A percentile compares a stretch with the other conserved stretches of the same genome.
phyloP scores from a whole-genome alignment of 2,113 vertebrate genomes.

The Bubo bubo region DNA sequence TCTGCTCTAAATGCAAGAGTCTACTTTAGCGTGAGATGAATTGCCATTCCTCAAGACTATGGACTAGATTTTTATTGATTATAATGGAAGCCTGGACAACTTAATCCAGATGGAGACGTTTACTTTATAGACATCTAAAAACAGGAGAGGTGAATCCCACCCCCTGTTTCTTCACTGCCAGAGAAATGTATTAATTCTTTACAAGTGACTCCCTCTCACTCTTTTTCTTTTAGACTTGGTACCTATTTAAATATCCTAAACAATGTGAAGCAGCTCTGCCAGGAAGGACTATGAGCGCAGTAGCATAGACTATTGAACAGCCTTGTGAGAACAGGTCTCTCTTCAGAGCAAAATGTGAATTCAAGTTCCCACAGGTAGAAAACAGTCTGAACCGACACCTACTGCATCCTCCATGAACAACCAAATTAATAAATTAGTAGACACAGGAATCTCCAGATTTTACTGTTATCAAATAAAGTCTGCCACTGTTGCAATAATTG shows the following conservation, averaged over 20 bases:
- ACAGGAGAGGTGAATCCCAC: not conserved
- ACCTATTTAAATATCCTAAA: not conserved
- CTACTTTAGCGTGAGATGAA: not conserved
- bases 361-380: not conserved
- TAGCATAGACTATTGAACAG: not conserved
- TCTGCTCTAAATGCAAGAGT: not conserved
- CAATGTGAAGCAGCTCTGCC: not conserved
- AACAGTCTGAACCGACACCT: not conserved
- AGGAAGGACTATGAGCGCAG: not conserved
- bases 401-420: not conserved
- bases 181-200: not conserved
- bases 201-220: not conserved
- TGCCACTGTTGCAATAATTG: not conserved
- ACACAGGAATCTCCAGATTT: not conserved
- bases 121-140: not conserved
- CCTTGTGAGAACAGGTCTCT: not conserved
- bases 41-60: not conserved
- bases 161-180: not conserved
- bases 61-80: not conserved
- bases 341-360: not conserved
- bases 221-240: not conserved
- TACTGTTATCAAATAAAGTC: not conserved
- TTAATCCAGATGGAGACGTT: not conserved
- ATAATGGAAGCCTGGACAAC: not conserved
- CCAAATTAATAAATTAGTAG: not conserved